phyloP scores from a whole-genome alignment of 2,797 vertebrate species.

The Nothura maculosa region DNA sequence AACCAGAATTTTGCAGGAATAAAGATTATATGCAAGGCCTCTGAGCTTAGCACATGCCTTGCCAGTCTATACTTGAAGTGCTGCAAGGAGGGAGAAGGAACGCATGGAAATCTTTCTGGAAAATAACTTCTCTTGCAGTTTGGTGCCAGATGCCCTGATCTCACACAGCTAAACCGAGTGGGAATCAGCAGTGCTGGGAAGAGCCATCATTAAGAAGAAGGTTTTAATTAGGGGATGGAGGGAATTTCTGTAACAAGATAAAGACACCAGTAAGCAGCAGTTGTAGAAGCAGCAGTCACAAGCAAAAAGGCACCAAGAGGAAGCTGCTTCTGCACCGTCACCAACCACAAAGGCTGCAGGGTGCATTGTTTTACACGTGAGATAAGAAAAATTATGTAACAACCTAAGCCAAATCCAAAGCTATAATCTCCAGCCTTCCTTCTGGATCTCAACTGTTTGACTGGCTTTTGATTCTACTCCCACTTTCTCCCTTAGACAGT shows the following conservation, averaged over 20 bases:
- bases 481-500: neutral
- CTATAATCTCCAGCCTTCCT: conserved; percentile 16
- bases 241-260: neutral
- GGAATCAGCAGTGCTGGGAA: neutral
- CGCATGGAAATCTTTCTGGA: neutral
- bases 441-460: neutral
- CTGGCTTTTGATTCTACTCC: neutral
- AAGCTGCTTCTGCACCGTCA: neutral
- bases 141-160: neutral
- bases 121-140: neutral
- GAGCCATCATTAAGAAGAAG: neutral
- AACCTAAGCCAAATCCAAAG: conserved; percentile 3
- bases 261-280: neutral
- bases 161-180: neutral
- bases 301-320: neutral
- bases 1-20: neutral
- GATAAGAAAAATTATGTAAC: conserved; percentile 1
- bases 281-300: neutral
- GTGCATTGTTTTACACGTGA: neutral
- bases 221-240: neutral
- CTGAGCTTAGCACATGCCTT: neutral
- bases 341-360: neutral
- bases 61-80: neutral
- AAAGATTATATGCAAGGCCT: neutral
- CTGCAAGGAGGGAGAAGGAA: neutral